A percentile compares a stretch with the other conserved stretches of the same genome.
Conservation (phyloP, 2,797 vertebrate species). For the Enteromius viviparus region DNA sequence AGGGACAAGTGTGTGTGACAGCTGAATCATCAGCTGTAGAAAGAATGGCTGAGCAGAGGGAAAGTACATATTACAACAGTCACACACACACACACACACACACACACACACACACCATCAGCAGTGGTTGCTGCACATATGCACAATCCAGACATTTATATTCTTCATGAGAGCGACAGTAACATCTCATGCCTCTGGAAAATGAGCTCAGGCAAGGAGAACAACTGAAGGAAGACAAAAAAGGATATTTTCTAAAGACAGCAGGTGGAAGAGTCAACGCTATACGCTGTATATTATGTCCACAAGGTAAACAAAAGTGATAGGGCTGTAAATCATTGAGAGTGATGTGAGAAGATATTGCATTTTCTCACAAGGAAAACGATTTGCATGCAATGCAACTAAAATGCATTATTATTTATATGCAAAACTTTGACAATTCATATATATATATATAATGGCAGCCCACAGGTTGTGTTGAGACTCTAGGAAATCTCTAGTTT, state of each 20-base stretch:
- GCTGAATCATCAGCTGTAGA: slow-evolving; percentile 77
- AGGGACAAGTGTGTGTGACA: slow-evolving; percentile 75
- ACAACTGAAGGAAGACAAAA: not conserved
- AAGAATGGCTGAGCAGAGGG: slow-evolving; percentile 75
- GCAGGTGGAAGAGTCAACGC: slow-evolving; percentile 26
- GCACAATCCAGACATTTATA: slow-evolving; percentile 53
- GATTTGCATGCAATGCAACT: too few species aligned
- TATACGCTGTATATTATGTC: slow-evolving; percentile 8
- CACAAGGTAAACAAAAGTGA: not conserved
- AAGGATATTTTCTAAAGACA: not conserved
- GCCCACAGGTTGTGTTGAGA: too few species aligned
- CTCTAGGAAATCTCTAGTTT: too few species aligned
- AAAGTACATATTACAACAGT: slow-evolving; percentile 69
- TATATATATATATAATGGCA: too few species aligned
- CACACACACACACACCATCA: slow-evolving; percentile 42
- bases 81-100: slow-evolving; percentile 39
- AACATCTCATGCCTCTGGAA: not conserved
- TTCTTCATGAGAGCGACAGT: slow-evolving; percentile 7
- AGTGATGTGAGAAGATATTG: too few species aligned
- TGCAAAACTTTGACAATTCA: too few species aligned
- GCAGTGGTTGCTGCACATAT: slow-evolving; percentile 29
- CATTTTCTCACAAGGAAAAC: too few species aligned
- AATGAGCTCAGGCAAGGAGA: slow-evolving; percentile 35
- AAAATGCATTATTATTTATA: too few species aligned
- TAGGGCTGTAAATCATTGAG: not conserved